Conservation (phyloP, 1,140 invertebrate species). For the Caenorhabditis remanei region DNA sequence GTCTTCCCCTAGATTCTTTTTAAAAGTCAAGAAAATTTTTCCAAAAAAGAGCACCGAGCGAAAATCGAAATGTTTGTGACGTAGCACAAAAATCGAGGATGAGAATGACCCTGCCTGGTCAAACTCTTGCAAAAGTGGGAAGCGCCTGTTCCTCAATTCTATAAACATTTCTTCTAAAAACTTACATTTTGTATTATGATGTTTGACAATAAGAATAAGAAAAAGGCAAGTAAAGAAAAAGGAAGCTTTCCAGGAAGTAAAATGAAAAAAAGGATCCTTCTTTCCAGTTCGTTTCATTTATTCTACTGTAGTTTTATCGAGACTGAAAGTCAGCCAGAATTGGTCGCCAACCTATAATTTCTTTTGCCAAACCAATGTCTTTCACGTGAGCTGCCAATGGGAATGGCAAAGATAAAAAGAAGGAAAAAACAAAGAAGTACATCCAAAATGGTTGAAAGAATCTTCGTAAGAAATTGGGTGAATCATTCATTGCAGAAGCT, state of each 20-base stretch:
- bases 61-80: constrained; percentile 40
- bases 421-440: not conserved
- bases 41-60: not conserved
- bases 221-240: not conserved
- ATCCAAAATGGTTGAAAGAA: not conserved
- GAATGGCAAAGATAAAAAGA: not conserved
- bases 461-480: not conserved
- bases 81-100: constrained; percentile 28
- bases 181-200: constrained; percentile 24
- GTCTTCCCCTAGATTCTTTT: too few relatives aligned
- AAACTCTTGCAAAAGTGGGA: constrained; percentile 1
- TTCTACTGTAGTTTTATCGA: not conserved
- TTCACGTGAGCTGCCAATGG: not conserved
- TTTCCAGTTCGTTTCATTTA: not conserved
- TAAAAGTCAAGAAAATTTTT: not conserved
- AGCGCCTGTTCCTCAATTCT: constrained; percentile 26
- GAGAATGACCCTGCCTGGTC: not conserved
- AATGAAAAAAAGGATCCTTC: not conserved
- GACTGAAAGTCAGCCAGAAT: too few relatives aligned
- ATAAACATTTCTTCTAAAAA: constrained; percentile 31
- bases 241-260: not conserved
- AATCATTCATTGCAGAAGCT: constrained; percentile 21
- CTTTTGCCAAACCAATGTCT: too few relatives aligned
- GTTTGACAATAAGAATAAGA: constrained; percentile 15
- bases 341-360: not conserved